Percentiles rank a stretch among this genome's conserved stretches.
These are phyloP conservation scores for Priocnemis perturbator DNA, from an alignment of 2,888 invertebrate genomes.

Conservation along the genomic window DNA sequence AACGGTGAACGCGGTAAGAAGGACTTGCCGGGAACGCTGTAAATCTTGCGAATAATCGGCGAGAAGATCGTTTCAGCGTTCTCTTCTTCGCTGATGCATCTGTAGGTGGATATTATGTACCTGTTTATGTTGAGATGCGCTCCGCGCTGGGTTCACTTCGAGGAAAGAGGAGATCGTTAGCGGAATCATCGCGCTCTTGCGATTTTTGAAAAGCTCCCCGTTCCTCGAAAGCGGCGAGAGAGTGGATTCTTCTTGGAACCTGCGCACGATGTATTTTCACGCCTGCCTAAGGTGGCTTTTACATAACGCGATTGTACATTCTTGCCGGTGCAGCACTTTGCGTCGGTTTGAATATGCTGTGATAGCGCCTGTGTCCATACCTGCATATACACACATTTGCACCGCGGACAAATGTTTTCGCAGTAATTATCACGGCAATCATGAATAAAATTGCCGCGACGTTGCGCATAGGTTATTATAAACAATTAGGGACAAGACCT, in stretches of 20 bases:
- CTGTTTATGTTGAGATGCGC: slow-evolving; percentile 38
- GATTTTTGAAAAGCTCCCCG: slow-evolving; percentile 35
- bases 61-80: too few species aligned
- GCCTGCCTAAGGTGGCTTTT: slow-evolving; percentile 44
- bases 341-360: slow-evolving; percentile 26
- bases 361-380: too few species aligned
- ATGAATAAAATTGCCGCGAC: not conserved
- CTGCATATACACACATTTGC: not conserved
- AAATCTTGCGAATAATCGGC: too few species aligned
- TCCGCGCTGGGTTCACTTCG: slow-evolving; percentile 20
- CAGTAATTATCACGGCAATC: slow-evolving; percentile 26
- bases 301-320: slow-evolving; percentile 47
- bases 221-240: slow-evolving; percentile 26
- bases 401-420: slow-evolving; percentile 17
- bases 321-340: slow-evolving; percentile 24
- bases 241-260: slow-evolving; percentile 43
- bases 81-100: too few species aligned
- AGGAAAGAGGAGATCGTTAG: slow-evolving; percentile 37
- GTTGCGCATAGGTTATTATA: too few species aligned
- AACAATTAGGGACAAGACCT: too few species aligned
- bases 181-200: slow-evolving; percentile 27
- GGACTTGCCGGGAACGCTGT: too few species aligned
- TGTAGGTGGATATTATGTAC: slow-evolving; percentile 3
- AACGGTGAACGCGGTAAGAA: too few species aligned
- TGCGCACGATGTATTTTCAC: slow-evolving; percentile 46